phyloP scores from a whole-genome alignment of 2,113 vertebrate species.

The Sinocyclocheilus rhinocerous region DNA sequence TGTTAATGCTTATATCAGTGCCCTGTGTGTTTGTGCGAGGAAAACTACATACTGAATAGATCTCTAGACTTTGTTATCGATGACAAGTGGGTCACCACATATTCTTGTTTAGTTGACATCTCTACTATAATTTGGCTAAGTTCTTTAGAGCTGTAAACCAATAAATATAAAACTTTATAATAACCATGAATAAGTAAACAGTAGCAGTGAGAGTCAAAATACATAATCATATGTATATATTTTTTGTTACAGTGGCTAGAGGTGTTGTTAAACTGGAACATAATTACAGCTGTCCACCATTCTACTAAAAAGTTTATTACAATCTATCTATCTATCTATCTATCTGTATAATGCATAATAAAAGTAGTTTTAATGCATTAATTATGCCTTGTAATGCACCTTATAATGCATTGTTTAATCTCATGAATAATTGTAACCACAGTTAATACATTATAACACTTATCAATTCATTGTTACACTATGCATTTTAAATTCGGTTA shows the following conservation, averaged over 20 bases:
- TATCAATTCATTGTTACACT: too few species aligned
- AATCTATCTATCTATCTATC: too few species aligned
- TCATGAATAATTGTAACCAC: too few species aligned
- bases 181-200: not conserved
- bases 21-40: conserved; percentile 6
- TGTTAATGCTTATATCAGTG: conserved; percentile 18
- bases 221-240: not conserved
- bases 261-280: not conserved
- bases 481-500: too few species aligned
- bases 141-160: not conserved
- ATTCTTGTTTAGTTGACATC: not conserved
- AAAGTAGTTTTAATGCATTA: too few species aligned
- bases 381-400: too few species aligned
- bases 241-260: not conserved
- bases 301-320: too few species aligned
- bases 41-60: not conserved
- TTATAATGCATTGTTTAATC: too few species aligned
- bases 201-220: not conserved
- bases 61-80: not conserved
- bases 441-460: too few species aligned
- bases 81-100: not conserved
- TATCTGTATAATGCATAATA: too few species aligned
- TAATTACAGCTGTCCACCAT: not conserved
- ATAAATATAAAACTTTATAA: not conserved
- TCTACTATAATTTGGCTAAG: not conserved